phyloP scores from a whole-genome alignment of 2,888 invertebrate genomes.

The Eristalinus sepulchralis region DNA sequence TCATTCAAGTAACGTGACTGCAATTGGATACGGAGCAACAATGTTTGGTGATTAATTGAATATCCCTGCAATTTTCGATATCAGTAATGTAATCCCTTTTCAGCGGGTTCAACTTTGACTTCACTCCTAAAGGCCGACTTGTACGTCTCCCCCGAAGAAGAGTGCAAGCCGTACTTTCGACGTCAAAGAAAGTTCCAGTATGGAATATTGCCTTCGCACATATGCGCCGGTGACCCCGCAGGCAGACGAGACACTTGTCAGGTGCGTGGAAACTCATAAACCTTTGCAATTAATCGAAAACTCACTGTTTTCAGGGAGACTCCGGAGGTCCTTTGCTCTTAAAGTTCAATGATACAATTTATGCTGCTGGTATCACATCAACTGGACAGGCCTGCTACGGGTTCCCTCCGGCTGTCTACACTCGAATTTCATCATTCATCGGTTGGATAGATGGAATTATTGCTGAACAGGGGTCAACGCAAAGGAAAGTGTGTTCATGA shows the following conservation, averaged over 20 bases:
- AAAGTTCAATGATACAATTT: conserved; percentile 13
- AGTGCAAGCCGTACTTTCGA: conserved; percentile 14
- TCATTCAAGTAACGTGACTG: conserved; percentile 12
- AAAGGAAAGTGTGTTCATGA: not conserved
- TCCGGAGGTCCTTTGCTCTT: conserved; percentile 72
- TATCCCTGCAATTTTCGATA: not conserved
- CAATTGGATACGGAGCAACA: conserved; percentile 38
- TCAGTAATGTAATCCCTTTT: not conserved
- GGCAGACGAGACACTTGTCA: conserved; percentile 72
- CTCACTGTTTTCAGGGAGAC: conserved; percentile 70
- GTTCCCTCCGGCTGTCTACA: conserved; percentile 57
- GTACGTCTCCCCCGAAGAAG: not conserved
- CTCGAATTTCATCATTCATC: conserved; percentile 47
- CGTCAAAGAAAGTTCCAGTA: conserved; percentile 25
- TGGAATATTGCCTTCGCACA: conserved; percentile 73
- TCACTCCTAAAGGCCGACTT: conserved; percentile 22
- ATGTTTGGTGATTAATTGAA: conserved; percentile 9
- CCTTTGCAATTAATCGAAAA: not conserved
- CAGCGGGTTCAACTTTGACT: conserved; percentile 13
- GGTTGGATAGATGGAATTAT: conserved; percentile 51
- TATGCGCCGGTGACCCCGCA: conserved; percentile 75
- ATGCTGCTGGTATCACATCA: conserved; percentile 71
- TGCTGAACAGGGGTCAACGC: not conserved
- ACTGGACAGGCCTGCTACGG: conserved; percentile 68
- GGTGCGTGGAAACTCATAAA: not conserved